Base-by-base conservation (phyloP, 2,888 invertebrate species). In the Platycnemis pennipes region DNA sequence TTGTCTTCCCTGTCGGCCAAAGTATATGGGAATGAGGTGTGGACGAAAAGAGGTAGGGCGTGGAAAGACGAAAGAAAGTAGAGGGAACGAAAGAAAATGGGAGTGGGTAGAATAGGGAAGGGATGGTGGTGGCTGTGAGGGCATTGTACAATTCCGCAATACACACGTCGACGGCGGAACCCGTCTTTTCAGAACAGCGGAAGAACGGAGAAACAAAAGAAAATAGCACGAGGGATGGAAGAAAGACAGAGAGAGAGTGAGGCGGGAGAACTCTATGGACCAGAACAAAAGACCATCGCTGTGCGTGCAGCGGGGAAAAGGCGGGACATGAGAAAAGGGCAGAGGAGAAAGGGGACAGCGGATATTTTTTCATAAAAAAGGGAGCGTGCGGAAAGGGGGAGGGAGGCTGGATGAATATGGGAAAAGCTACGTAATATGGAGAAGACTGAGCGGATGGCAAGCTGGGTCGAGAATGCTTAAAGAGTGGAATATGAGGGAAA, bases 61-160 rank as follows among this genome's bases (percentile, higher is more conserved):
- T 45, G 45, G 11, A 31, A 45, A 45, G 45, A 44, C 19, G n/a
- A 26, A 26, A 45, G 44, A 45, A 2, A 2, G 46, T 2, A 2
- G 45, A 22, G 11, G n/a, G 16, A 16, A 46, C 13, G n/a, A n/a
- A n/a, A 26, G 13, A 5, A 2, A 26, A n/a, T 8, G 45, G 8
- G n/a, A 46, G n/a, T 22, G 11, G 45, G 44, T 31, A 44, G 42
- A 8, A 4, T 37, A 7, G 86, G 42, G 42, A 37, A 77, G 49
- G 63, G n/a, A 44, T 44, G 86, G 3, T 44, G 86, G 44, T 42
- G 86, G 22, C 86, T 5, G 77, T 49, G 11, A 19, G 77, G 87
- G 87, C 46, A 87, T 45, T 87, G 87, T 87, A 87, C 87, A 44
- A 46, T 87, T 87, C 87, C 87, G 87, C 87, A 87, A n/a, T 87